Conservation (phyloP, 2,113 vertebrate genomes). For the Cyanistes caeruleus region DNA sequence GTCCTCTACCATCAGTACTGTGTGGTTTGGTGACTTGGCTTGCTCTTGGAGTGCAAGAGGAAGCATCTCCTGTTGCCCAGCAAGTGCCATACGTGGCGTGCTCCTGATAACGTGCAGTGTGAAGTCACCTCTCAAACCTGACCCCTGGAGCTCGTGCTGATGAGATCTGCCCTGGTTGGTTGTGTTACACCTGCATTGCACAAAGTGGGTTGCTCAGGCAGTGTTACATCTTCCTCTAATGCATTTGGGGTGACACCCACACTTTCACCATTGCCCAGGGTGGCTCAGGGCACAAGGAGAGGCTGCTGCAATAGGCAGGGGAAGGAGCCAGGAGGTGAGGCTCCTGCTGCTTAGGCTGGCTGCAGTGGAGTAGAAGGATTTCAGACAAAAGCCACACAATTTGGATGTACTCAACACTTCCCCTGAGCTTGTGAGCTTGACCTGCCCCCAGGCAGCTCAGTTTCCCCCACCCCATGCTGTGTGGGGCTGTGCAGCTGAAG, state of each 20-base stretch:
- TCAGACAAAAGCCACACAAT: not conserved
- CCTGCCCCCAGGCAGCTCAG: not conserved
- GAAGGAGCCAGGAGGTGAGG: not conserved
- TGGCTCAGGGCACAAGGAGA: not conserved
- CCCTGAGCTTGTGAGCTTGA: not conserved
- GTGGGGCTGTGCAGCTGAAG: not conserved
- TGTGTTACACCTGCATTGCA: not conserved
- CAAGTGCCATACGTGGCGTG: not conserved
- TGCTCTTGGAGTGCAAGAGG: not conserved
- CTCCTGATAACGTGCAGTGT: not conserved
- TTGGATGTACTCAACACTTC: accelerated
- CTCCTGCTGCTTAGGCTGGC: not conserved
- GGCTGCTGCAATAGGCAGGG: not conserved
- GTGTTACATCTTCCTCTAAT: not conserved
- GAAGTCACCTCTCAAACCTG: not conserved
- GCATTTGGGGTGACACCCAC: accelerated
- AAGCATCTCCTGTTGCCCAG: not conserved
- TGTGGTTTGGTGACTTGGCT: not conserved
- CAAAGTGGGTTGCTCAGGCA: not conserved
- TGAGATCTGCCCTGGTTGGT: not conserved
- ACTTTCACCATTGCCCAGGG: not conserved
- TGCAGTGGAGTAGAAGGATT: not conserved
- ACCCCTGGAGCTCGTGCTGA: not conserved
- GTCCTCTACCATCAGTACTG: not conserved
- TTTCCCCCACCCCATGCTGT: not conserved